A percentile compares a stretch with the other conserved stretches of the same genome.
Evolutionary conservation across 2,113 vertebrate species (phyloP).

Genomic region (Scatophagus argus): DNA sequence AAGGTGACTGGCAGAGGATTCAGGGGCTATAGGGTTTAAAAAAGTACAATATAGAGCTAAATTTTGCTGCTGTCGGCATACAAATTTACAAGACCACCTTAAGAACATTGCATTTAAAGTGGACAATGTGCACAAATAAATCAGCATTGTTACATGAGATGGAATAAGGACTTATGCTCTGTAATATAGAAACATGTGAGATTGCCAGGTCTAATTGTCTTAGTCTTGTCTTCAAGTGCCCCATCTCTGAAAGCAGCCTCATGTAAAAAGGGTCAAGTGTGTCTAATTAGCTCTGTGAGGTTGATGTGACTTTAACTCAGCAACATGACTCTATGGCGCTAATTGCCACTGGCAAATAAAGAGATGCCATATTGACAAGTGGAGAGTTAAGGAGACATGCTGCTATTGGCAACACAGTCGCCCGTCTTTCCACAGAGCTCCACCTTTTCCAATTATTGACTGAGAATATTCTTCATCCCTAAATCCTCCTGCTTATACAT

Average conservation of each 20-base stretch:
- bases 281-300: slow-evolving; percentile 67
- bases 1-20: not conserved
- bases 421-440: slow-evolving; percentile 43
- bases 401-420: slow-evolving; percentile 57
- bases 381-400: slow-evolving; percentile 62
- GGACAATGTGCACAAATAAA: not conserved
- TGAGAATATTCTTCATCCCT: slow-evolving; percentile 66
- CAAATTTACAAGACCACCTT: not conserved
- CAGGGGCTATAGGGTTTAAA: not conserved
- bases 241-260: slow-evolving; percentile 55
- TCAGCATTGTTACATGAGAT: not conserved
- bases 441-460: slow-evolving; percentile 73
- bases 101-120: not conserved
- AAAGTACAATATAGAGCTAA: not conserved
- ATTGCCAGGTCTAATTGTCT: not conserved
- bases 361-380: slow-evolving; percentile 73
- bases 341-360: slow-evolving; percentile 74
- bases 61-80: not conserved
- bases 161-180: not conserved
- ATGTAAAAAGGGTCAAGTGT: slow-evolving; percentile 71
- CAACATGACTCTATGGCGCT: slow-evolving; percentile 53
- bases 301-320: slow-evolving; percentile 59
- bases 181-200: not conserved
- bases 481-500: slow-evolving; percentile 73
- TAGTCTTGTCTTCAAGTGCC: slow-evolving; percentile 2